These are phyloP conservation scores for Hoplostethus mediterraneus DNA, from an alignment of 2,797 vertebrate genomes.

Conservation along the genomic window DNA sequence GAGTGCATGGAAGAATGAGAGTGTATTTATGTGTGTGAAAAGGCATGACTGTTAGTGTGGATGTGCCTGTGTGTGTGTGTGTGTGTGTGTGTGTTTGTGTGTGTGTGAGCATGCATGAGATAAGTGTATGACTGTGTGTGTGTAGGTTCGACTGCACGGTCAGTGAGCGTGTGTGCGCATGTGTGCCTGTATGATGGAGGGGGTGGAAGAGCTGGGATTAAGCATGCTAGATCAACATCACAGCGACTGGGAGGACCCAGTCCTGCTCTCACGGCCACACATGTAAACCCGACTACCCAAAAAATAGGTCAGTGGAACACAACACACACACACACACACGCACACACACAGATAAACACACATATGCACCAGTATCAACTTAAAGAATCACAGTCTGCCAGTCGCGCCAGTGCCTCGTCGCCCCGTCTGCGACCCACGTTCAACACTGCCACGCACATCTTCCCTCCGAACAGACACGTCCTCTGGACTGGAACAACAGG, in stretches of 20 bases:
- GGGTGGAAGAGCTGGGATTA: constrained; percentile 76
- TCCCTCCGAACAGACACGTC: constrained; percentile 63
- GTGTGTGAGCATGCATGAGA: background rate
- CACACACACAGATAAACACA: constrained; percentile 44
- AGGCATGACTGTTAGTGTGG: background rate
- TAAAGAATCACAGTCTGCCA: constrained; percentile 73
- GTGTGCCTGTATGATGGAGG: constrained; percentile 52
- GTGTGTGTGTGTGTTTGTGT: constrained; percentile 20
- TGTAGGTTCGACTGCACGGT: constrained; percentile 62
- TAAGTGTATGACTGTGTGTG: constrained; percentile 33
- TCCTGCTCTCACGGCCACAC: constrained; percentile 78
- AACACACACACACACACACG: constrained; percentile 51
- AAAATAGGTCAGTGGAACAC: constrained; percentile 89
- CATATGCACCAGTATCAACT: constrained; percentile 71
- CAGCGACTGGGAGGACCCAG: constrained; percentile 72
- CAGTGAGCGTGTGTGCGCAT: constrained; percentile 39
- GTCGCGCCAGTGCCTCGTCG: constrained; percentile 56
- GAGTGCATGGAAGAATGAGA: constrained; percentile 37
- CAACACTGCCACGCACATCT: constrained; percentile 61
- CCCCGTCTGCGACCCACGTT: constrained; percentile 70
- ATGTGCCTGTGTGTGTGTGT: background rate
- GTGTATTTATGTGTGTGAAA: constrained; percentile 45
- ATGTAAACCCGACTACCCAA: constrained; percentile 71
- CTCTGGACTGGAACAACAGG: constrained; percentile 78
- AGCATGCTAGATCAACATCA: constrained; percentile 81